phyloP scores from a whole-genome alignment of 2,113 vertebrate genomes.

The Epinephelus lanceolatus region DNA sequence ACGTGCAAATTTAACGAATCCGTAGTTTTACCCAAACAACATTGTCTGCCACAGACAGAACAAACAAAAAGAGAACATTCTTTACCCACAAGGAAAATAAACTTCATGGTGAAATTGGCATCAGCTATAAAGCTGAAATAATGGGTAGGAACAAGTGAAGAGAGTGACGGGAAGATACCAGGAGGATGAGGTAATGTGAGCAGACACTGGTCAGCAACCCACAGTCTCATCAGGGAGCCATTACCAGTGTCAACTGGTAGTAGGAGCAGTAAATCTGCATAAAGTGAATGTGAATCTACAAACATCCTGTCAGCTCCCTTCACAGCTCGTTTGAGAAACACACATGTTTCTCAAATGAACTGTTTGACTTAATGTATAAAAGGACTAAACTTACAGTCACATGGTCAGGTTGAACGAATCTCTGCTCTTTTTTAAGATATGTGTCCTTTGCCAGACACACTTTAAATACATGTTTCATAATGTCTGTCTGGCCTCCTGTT shows the following conservation, averaged over 20 bases:
- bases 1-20: too few species aligned
- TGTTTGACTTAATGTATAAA: slow-evolving; percentile 22
- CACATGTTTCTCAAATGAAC: background rate
- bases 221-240: slow-evolving; percentile 26
- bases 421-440: slow-evolving; percentile 5
- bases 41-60: background rate
- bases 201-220: slow-evolving; percentile 26
- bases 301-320: background rate
- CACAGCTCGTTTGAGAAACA: background rate
- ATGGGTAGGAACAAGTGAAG: slow-evolving; percentile 34
- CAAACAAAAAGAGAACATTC: slow-evolving; percentile 18
- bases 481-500: slow-evolving; percentile 59
- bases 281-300: background rate
- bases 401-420: slow-evolving; percentile 13
- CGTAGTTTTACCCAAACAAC: too few species aligned
- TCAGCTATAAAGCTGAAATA: slow-evolving; percentile 26
- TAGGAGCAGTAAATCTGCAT: background rate
- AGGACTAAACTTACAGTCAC: slow-evolving; percentile 8
- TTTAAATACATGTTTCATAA: slow-evolving; percentile 56
- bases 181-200: slow-evolving; percentile 45
- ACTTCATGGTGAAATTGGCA: slow-evolving; percentile 11
- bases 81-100: background rate
- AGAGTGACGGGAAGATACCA: slow-evolving; percentile 30
- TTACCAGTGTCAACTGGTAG: slow-evolving; percentile 4
- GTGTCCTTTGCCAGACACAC: slow-evolving; percentile 33